These are phyloP conservation scores for Barnardius zonarius DNA, from an alignment of 2,113 vertebrate species.

Conservation along the genomic window DNA sequence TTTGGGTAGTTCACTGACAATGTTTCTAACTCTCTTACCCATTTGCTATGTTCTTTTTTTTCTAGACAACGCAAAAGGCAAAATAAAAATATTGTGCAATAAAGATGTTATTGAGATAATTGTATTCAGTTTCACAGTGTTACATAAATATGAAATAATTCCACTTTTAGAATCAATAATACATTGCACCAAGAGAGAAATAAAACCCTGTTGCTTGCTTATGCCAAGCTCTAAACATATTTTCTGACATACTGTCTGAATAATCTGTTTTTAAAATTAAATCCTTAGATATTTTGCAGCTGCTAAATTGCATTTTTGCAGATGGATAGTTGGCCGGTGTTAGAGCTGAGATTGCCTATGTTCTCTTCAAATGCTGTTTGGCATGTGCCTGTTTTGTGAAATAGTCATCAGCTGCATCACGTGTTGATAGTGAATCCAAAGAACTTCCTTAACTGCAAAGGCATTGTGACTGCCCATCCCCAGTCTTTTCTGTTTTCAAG, in stretches of 20 bases:
- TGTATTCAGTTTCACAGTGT: not conserved
- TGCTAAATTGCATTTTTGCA: not conserved
- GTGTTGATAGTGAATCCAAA: rapidly evolving
- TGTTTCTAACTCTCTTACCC: not conserved
- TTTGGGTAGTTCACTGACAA: not conserved
- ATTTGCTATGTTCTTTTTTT: not conserved
- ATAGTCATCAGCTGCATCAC: not conserved
- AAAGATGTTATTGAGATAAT: not conserved
- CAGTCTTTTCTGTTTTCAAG: not conserved
- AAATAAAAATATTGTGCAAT: not conserved
- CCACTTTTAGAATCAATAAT: not conserved
- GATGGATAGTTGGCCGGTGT: not conserved
- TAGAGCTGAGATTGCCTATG: not conserved
- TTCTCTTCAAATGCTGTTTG: not conserved
- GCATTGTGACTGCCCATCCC: not conserved
- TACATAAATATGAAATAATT: not conserved
- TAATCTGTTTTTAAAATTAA: not conserved
- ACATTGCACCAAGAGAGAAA: not conserved
- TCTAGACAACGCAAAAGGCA: not conserved
- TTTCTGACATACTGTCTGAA: not conserved
- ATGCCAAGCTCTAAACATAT: not conserved
- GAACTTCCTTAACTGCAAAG: not conserved
- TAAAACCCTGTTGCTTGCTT: not conserved
- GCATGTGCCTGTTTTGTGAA: not conserved
- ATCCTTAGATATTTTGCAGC: not conserved